Percentiles rank a stretch among this genome's conserved stretches.
Evolutionary conservation across 2,113 vertebrate species (phyloP).

Genomic region (Pelecanoides urinatrix): DNA sequence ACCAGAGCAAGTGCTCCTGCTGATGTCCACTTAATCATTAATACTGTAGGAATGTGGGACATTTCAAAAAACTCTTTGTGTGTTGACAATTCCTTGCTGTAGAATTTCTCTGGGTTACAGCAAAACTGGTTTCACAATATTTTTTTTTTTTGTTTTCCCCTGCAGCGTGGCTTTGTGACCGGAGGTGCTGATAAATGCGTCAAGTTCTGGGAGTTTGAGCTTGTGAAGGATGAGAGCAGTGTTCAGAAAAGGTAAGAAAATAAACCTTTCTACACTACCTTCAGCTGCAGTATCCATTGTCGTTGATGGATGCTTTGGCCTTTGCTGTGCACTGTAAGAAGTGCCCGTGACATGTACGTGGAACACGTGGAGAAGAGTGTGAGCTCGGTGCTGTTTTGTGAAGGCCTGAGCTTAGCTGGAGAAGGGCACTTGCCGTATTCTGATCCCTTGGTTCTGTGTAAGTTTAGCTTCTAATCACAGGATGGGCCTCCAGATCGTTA

Average conservation of each 20-base stretch:
- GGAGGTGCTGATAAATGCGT: conserved; percentile 93
- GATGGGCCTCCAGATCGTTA: background rate
- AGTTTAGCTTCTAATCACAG: background rate
- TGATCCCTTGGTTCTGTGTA: background rate
- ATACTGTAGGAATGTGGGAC: background rate
- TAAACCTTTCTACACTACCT: background rate
- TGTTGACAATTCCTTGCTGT: background rate
- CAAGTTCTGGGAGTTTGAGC: conserved; percentile 98
- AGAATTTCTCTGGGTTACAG: background rate
- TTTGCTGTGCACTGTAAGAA: background rate
- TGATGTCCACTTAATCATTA: background rate
- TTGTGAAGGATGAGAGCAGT: conserved; percentile 83
- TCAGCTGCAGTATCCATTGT: background rate
- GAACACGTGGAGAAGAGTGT: background rate
- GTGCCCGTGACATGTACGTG: background rate
- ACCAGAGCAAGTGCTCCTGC: background rate
- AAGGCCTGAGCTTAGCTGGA: background rate
- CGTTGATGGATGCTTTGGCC: background rate
- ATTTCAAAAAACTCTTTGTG: background rate
- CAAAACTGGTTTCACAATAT: background rate
- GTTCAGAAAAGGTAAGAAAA: conserved; percentile 83
- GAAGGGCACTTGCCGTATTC: background rate
- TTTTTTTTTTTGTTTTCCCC: background rate
- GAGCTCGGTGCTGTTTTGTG: background rate
- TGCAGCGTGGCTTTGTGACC: conserved; percentile 89